Evolutionary conservation across 2,797 vertebrate genomes (phyloP), one percentile per base, ranked within the genome.

Genomic region (Ctenopoma kingsleyae): DNA sequence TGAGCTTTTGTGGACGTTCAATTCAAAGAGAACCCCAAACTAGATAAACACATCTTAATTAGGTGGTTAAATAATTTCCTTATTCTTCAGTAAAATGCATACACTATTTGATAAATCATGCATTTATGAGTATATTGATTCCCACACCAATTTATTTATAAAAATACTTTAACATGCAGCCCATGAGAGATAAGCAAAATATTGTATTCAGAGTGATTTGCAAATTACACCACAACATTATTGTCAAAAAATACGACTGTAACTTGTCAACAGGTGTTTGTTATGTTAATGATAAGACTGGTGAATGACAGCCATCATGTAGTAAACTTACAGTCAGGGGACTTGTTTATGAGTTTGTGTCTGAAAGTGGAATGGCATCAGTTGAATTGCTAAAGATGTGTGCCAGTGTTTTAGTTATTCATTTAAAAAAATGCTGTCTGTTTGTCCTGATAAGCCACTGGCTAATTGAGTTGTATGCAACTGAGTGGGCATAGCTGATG

Each of bases 401-500:
- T 10, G 52, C 72, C 83, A 86, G 46, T 85, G 72, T 83, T 88
- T 86, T 86, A 90, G 92, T 90, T 91, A 87, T 81, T 91, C 90
- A 88, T 90, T n/a, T 87, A 82, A 89, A 89, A 91, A 81, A 86
- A 66, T 67, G 78, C 78, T 80, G 84, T 85, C 84, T 91, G 89
- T 88, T 90, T 85, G 70, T 79, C 75, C 78, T 68, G 89, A 91
- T 91, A 91, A 88, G 85, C 79, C 30, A 15, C 38, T 60, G 73
- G 77, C 87, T 89, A 71, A 71, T 85, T 92, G 71, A 63, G 16
- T 60, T 81, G 51, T 66, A 36, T 73, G 71, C 74, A 65, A 72
- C 74, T 59, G 53, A 73, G 82, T 69, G 70, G 88, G 70, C 73
- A 58, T 35, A 67, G 74, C 65, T 69, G 81, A 83, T 79, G 82